phyloP scores from a whole-genome alignment of 2,888 invertebrate species.

The Calameuta idolon region DNA sequence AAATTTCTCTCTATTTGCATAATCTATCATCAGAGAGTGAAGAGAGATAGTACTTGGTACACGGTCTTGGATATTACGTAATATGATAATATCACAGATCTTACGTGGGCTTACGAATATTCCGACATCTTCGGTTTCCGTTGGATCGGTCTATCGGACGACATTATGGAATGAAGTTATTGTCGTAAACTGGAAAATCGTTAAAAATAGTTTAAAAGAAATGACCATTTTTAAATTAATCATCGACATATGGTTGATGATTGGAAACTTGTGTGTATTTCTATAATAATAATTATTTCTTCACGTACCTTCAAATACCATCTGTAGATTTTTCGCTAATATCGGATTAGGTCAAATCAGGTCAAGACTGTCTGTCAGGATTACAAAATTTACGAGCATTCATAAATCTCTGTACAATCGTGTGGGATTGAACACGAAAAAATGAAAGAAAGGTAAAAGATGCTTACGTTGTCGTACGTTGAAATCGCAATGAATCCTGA shows the following conservation, averaged over 20 bases:
- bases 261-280: neutral
- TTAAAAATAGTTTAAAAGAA: neutral
- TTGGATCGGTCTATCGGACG: neutral
- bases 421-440: too few species aligned
- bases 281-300: too few species aligned
- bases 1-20: slow-evolving; percentile 37
- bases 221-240: neutral
- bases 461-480: neutral
- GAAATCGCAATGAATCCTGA: neutral
- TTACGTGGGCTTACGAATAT: slow-evolving; percentile 11
- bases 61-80: slow-evolving; percentile 11
- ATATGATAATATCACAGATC: slow-evolving; percentile 25
- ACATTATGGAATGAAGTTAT: neutral
- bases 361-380: neutral
- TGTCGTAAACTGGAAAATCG: neutral
- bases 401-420: neutral
- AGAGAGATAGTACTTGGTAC: slow-evolving; percentile 18
- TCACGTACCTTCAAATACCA: neutral
- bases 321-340: neutral
- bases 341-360: neutral
- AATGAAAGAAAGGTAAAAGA: too few species aligned
- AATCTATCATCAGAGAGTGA: slow-evolving; percentile 25
- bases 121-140: neutral
- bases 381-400: neutral
- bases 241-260: too few species aligned